Conservation (phyloP, 1,140 invertebrate genomes). For the Apis florea region DNA sequence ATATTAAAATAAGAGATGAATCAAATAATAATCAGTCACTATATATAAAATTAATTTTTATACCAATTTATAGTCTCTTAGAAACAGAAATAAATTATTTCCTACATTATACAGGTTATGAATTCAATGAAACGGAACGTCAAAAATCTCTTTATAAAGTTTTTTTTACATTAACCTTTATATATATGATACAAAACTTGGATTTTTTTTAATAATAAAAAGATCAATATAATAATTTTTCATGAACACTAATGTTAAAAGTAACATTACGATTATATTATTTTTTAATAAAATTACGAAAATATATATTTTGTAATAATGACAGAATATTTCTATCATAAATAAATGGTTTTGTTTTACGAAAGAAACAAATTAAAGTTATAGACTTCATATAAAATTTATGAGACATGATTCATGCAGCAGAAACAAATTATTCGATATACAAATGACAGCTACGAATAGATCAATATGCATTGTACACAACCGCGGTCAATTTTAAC, state of each 20-base stretch:
- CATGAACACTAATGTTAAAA: not conserved
- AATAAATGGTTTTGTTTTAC: not conserved
- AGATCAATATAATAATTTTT: not conserved
- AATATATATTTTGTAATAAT: not conserved
- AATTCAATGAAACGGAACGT: not conserved
- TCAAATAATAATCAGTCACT: not conserved
- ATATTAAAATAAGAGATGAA: not conserved
- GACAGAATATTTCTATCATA: not conserved
- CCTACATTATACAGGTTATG: conserved; percentile 25
- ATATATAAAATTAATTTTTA: not conserved
- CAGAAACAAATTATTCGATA: conserved; percentile 50
- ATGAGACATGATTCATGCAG: conserved; percentile 12
- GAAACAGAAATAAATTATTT: not conserved
- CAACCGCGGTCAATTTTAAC: conserved; percentile 61
- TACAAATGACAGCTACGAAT: conserved; percentile 68
- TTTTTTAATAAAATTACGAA: not conserved
- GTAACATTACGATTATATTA: not conserved
- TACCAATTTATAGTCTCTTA: not conserved
- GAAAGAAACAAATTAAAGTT: not conserved
- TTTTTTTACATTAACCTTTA: conserved; percentile 9
- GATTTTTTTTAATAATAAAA: not conserved
- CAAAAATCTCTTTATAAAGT: not conserved
- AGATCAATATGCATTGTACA: conserved; percentile 76
- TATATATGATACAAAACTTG: not conserved
- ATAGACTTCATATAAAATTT: conserved; percentile 3